phyloP scores from a whole-genome alignment of 2,888 invertebrate species.

The Dryobota labecula region DNA sequence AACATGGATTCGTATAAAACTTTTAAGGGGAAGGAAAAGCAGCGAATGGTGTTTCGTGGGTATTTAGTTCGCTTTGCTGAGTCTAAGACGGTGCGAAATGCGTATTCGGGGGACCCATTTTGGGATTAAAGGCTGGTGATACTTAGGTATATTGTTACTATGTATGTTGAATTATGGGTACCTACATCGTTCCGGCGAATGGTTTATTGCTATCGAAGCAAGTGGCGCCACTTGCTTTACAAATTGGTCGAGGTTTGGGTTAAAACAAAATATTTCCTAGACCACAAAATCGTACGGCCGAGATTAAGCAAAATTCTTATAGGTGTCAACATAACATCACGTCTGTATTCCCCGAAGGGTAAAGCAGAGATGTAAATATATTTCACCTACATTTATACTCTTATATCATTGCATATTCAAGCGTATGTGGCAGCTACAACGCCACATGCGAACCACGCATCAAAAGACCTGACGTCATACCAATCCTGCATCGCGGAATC shows the following conservation, averaged over 20 bases:
- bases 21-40: slow-evolving; percentile 31
- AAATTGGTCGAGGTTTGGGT: neutral
- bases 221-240: neutral
- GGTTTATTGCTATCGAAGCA: neutral
- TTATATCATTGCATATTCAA: neutral
- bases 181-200: neutral
- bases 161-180: neutral
- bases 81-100: slow-evolving; percentile 28
- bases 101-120: slow-evolving; percentile 15
- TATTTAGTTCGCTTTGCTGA: slow-evolving; percentile 13
- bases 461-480: too few relatives aligned
- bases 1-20: slow-evolving; percentile 34
- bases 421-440: too few relatives aligned
- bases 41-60: slow-evolving; percentile 24
- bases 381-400: neutral
- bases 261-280: neutral
- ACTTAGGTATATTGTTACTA: neutral
- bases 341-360: too few relatives aligned
- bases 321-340: too few relatives aligned
- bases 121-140: slow-evolving; percentile 23
- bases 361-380: too few relatives aligned
- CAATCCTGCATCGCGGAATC: too few relatives aligned
- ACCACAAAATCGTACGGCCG: neutral
- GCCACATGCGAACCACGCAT: too few relatives aligned
- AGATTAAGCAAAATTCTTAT: neutral